Conservation (phyloP, 1,140 invertebrate species). For the Leptopilina clavipes region DNA sequence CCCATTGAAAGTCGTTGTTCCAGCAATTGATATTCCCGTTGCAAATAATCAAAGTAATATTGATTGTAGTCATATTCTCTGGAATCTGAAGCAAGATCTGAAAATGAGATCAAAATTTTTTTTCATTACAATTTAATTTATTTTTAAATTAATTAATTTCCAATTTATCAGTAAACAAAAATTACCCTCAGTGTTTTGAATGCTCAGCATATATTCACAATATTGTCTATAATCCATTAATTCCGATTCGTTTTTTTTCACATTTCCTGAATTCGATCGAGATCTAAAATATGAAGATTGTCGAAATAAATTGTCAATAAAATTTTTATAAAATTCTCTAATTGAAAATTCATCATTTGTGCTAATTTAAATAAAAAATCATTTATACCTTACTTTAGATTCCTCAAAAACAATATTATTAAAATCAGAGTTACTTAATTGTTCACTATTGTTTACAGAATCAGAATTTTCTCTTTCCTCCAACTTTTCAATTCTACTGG, state of each 20-base stretch:
- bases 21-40: conserved; percentile 58
- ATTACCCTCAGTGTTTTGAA: conserved; percentile 61
- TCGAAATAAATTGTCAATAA: not conserved
- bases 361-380: not conserved
- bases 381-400: not conserved
- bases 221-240: conserved; percentile 58
- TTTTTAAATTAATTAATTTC: not conserved
- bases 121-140: not conserved
- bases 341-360: not conserved
- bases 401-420: conserved; percentile 33
- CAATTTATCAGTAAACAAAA: conserved; percentile 34
- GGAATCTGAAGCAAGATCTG: conserved; percentile 53
- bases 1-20: conserved; percentile 53
- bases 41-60: conserved; percentile 57
- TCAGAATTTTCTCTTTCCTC: not conserved
- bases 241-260: conserved; percentile 46
- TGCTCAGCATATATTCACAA: conserved; percentile 58
- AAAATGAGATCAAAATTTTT: not conserved
- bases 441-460: conserved; percentile 17
- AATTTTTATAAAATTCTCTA: not conserved
- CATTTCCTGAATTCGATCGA: conserved; percentile 41
- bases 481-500: conserved; percentile 43
- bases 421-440: conserved; percentile 34
- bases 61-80: conserved; percentile 54
- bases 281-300: not conserved